Base-by-base conservation (phyloP, 2,888 invertebrate genomes). In the Leptarthrus brevirostris region DNA sequence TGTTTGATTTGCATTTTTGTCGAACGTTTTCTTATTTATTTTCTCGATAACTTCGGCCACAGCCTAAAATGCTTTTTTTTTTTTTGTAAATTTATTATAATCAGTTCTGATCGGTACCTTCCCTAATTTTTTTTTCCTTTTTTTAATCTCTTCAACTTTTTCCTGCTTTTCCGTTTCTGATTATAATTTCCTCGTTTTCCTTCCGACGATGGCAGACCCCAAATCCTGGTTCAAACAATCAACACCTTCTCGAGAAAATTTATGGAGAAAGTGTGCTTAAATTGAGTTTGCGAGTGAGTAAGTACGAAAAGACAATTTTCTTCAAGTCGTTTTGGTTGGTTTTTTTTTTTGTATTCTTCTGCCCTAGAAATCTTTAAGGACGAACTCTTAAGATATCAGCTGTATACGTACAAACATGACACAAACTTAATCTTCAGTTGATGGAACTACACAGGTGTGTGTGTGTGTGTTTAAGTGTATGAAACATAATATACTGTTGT, bases 241-340 rank as follows among this genome's bases (percentile, higher is more conserved):
- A 49, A 49, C 49, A 49, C 49, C 49, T 49, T 49, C 49, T 16
- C 49, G 49, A 49, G 49, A 49, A 49, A 49, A 49, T 49, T 49
- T 49, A 49, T 49, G 49, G 49, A 49, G 20, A 49, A 49, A 49
- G 49, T 49, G 49, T 49, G 49, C 49, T 49, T 14, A 49, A 49
- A 49, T 49, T 49, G 49, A 49, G 18, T 49, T 49, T 49, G 49
- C 49, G 49, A 49, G 16, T 49, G 18, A 49, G 16, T 49, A 49
- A 49, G 49, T 49, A 49, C 49, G 49, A 49, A 49, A 49, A 49
- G 49, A 49, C 49, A 49, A 49, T 49, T 49, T 49, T 49, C 49
- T 18, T 49, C 40, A 40, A 20, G 49, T 6, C 20, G 47, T 47
- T 47, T 47, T 30, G 30, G 30, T 18, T 49, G 2, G 12, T 49